Evolutionary conservation across 2,888 invertebrate species (phyloP).

Genomic region (Pseudolycoriella hygida): DNA sequence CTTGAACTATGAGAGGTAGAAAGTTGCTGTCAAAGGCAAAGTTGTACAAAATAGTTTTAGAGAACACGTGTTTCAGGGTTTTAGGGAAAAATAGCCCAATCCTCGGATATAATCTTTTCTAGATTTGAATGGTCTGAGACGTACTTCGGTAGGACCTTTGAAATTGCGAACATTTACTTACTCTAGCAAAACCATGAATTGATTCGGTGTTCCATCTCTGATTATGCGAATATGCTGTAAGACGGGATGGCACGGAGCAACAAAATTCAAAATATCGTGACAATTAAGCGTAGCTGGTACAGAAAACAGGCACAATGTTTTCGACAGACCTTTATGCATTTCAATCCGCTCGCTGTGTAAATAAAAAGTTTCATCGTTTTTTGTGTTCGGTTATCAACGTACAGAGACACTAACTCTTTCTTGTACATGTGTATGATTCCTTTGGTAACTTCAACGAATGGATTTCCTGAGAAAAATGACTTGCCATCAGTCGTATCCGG

Average conservation of each 20-base stretch:
- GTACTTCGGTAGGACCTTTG: no score
- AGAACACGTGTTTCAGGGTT: no score
- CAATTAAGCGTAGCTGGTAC: conserved; percentile 85
- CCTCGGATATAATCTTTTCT: no score
- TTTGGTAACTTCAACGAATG: conserved; percentile 88
- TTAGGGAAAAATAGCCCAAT: no score
- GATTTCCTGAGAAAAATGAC: conserved; percentile 89
- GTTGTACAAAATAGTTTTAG: no score
- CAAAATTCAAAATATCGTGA: conserved; percentile 83
- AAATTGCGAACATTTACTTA: conserved; percentile 30
- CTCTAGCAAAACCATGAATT: conserved; percentile 93
- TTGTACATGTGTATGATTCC: conserved; percentile 95
- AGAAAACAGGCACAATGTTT: conserved; percentile 72
- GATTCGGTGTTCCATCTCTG: conserved; percentile 80
- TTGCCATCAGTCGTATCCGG: conserved; percentile 32
- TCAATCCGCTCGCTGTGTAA: conserved; percentile 50
- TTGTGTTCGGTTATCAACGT: background rate
- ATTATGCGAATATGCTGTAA: conserved; percentile 85
- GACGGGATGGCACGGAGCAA: conserved; percentile 80
- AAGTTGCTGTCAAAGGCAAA: no score
- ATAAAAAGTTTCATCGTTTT: conserved; percentile 3
- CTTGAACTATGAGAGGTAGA: no score
- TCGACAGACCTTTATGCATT: conserved; percentile 51
- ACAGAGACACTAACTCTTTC: conserved; percentile 55
- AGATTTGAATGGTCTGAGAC: no score